Evolutionary conservation across 2,888 invertebrate genomes (phyloP), one percentile per base, ranked within the genome.

Genomic region (Drosophila leonis): DNA sequence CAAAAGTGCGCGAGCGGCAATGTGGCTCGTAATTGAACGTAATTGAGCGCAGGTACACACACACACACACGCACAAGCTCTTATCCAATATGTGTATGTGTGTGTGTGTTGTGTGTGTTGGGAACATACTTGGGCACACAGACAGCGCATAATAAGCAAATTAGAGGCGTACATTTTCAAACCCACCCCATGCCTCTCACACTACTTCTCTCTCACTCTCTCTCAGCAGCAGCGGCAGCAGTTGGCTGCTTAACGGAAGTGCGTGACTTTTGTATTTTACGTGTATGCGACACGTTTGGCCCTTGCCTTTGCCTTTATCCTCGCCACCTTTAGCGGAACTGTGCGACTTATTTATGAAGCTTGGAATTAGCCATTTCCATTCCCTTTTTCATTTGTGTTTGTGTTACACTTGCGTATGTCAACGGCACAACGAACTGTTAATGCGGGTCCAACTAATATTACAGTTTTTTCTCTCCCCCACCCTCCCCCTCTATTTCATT

Each of bases 21-120:
- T 79, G 79, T 79, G 82, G 68, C 84, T 67, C 82, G 82, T 87
- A 84, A 84, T 84, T 83, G 87, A 84, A 81, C 78, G 54, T 84
- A 84, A 84, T 87, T 83, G 83, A 84, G 87, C 78, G 73, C 84
- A 83, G 84, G 87, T 83, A 83, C 68, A 73, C 56, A 67, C 62
- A 59, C 37, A 63, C 29, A 55, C 37, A 48, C 12, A 55, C 33
- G 48, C 12, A 55, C n/a, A 57, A 18, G 20, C 41, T 20, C 27
- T 46, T 54, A 24, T 51, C n/a, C 31, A 12, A 39, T 65, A 33
- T 46, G 63, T 46, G 63, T 46, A 7, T 41, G 39, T 27, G n/a
- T 35, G 54, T 62, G 18, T 39, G 37, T 48, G 46, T 62, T 39
- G 37, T 48, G 46, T 62, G n/a, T 39, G 37, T 57, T 33, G 63